phyloP scores from a whole-genome alignment of 2,888 invertebrate genomes.

The Parasteatoda lunata region DNA sequence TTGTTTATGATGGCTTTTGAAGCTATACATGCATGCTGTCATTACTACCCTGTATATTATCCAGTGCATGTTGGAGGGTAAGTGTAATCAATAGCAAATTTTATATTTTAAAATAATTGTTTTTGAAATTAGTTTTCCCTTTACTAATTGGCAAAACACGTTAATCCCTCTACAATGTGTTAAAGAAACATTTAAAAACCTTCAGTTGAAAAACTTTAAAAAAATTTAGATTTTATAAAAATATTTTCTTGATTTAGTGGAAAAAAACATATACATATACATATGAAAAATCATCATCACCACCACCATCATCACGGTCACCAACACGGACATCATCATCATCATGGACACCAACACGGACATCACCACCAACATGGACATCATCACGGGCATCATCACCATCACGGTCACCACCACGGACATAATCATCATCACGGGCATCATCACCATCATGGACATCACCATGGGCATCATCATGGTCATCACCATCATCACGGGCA shows the following conservation, averaged over 20 bases:
- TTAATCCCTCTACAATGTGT: no score
- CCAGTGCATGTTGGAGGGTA: conserved; percentile 62
- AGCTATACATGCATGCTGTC: conserved; percentile 33
- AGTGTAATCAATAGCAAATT: not conserved
- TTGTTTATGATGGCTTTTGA: conserved; percentile 7
- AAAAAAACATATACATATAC: conserved; percentile 41
- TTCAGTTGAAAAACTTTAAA: not conserved
- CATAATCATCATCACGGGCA: conserved; percentile 57
- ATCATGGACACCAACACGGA: conserved; percentile 34
- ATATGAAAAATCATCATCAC: conserved; percentile 51
- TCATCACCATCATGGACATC: conserved; percentile 43
- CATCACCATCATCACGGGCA: conserved; percentile 59
- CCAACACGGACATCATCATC: conserved; percentile 43
- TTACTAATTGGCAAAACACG: no score
- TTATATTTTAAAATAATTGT: not conserved
- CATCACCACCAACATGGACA: conserved; percentile 50
- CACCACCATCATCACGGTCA: conserved; percentile 55
- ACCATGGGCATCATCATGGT: conserved; percentile 41
- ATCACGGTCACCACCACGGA: conserved; percentile 45
- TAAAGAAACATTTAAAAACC: not conserved
- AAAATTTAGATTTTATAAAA: not conserved
- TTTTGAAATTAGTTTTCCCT: no score
- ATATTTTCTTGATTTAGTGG: conserved; percentile 3
- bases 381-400: conserved; percentile 52
- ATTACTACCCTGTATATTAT: conserved; percentile 56